Conservation (phyloP, 2,888 invertebrate species). For the Yponomeuta plumbellus region DNA sequence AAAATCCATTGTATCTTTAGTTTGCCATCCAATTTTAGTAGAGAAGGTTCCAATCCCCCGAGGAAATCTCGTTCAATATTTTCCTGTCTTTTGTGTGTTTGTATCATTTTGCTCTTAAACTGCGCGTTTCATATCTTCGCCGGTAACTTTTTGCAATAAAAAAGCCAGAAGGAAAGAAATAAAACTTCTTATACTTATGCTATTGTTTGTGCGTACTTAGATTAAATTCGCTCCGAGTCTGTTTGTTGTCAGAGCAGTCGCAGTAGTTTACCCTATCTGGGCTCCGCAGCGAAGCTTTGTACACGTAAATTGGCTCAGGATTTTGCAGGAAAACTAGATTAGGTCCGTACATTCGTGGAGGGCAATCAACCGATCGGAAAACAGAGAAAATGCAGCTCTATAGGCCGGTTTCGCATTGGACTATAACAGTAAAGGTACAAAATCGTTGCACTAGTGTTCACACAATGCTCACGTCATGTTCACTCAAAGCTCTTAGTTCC, state of each 20-base stretch:
- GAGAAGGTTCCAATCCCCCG: constrained; percentile 51
- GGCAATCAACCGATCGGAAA: not conserved
- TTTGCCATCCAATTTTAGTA: constrained; percentile 59
- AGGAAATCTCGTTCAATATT: constrained; percentile 60
- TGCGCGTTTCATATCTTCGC: not conserved
- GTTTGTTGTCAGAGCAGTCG: not conserved
- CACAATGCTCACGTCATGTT: no score
- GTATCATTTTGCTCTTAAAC: constrained; percentile 14
- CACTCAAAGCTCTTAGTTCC: no score
- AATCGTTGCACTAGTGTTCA: no score
- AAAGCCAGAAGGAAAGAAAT: not conserved
- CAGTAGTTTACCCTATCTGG: not conserved
- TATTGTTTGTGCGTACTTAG: not conserved
- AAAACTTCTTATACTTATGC: not conserved
- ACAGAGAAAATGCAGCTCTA: not conserved
- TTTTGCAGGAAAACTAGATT: not conserved
- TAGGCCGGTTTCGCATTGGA: not conserved
- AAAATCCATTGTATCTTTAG: constrained; percentile 52
- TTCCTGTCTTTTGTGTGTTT: constrained; percentile 46
- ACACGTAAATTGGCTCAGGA: not conserved
- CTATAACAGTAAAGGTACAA: no score
- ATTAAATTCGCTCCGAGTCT: not conserved
- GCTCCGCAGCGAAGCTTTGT: not conserved
- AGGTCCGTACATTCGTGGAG: not conserved
- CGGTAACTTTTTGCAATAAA: not conserved